phyloP scores from a whole-genome alignment of 2,888 invertebrate genomes.

The Lochmaea capreae region DNA sequence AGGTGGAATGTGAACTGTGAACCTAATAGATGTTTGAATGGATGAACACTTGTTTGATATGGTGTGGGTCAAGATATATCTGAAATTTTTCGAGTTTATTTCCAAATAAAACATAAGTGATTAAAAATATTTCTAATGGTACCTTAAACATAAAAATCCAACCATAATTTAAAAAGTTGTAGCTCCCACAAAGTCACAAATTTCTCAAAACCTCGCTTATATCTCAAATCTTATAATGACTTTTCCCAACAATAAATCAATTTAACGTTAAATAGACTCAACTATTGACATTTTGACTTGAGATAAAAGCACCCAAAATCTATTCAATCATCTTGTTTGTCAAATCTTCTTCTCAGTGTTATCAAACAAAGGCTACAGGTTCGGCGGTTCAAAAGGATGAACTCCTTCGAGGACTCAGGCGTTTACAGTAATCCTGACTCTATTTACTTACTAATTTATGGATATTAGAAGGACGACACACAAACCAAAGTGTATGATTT shows the following conservation, averaged over 20 bases:
- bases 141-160: too few relatives aligned
- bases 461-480: conserved; percentile 41
- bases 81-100: neutral
- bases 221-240: too few relatives aligned
- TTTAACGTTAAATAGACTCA: too few relatives aligned
- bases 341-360: neutral
- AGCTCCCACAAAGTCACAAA: too few relatives aligned
- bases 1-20: conserved; percentile 10
- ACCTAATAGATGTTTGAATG: conserved; percentile 17
- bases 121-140: too few relatives aligned
- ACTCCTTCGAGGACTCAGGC: conserved; percentile 21
- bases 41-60: neutral
- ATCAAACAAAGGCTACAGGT: conserved; percentile 10
- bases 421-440: conserved; percentile 42
- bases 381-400: conserved; percentile 20
- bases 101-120: too few relatives aligned
- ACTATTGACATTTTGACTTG: too few relatives aligned
- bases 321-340: too few relatives aligned
- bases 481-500: conserved; percentile 38
- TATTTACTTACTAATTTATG: conserved; percentile 48
- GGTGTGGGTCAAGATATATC: neutral
- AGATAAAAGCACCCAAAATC: too few relatives aligned
- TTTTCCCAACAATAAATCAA: too few relatives aligned
- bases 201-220: too few relatives aligned
- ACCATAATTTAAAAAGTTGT: too few relatives aligned